Evolutionary conservation across 2,113 vertebrate genomes (phyloP), one percentile per base, ranked within the genome.

Genomic region (Zosterops hypoxanthus): DNA sequence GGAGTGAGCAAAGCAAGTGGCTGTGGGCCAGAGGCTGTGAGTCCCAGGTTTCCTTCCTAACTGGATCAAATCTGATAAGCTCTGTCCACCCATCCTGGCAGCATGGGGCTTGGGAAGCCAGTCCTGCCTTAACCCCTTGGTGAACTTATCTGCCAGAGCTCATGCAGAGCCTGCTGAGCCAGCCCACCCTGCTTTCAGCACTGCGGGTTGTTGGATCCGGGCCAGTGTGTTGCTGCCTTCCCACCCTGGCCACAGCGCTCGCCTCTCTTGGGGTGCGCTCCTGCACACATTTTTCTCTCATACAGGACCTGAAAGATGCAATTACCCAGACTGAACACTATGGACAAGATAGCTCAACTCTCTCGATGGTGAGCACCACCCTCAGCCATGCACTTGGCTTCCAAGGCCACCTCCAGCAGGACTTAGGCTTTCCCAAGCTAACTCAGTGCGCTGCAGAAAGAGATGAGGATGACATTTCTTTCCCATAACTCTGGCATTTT

Each of bases 271-370:
- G 63, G 88, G 92, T 88, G 92, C 82, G 1, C 39, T 96, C 90
- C 81, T 93, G 95, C 95, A 96, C 96, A 88, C 93, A 11, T 97
- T 96, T 96, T 93, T 94, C 96, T 97, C 94, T 96, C 94, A 92
- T 68, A 86, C 96, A 96, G 96, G 95, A 97, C 92, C 94, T 97
- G 95, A 97, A 97, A 97, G 95, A 97, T 96, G 94, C 95, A 94
- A 96, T 97, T 94, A 97, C 95, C 95, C 96, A 97, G 96, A 96
- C 95, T 96, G 95, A 97, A 84, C 95, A 96, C 90, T 97, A 78
- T 95, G 94, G 96, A 97, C 94, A 93, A 96, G 96, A 96, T 93
- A 96, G 95, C 95, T 90, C 95, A 96, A 76, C 82, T 90, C 94
- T 96, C 92, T 92, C 50, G 8, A 95, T 96, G 96, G 95, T 95